Evolutionary conservation across 2,888 invertebrate genomes (phyloP), one percentile per base, ranked within the genome.

Genomic region (Drosophila nr. medialis): DNA sequence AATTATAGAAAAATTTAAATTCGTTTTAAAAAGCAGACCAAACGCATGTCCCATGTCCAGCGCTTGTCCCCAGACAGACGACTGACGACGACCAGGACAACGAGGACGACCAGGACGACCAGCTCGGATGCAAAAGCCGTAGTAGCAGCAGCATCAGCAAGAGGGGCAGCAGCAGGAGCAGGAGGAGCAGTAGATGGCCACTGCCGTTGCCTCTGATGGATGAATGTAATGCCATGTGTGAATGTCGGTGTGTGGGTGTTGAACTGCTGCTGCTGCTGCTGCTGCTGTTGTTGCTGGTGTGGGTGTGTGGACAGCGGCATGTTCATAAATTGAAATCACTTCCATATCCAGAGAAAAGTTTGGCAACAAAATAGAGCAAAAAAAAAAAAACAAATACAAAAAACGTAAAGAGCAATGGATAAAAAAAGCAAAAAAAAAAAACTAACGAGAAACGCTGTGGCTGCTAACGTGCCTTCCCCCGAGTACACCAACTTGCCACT

Each of bases 291-390:
- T 13, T 42, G 21, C 11, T 42, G 45, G 15, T 45, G 15, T 45
- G 45, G 15, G 45, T 86, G 81, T 86, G 82, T 84, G 86, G 83
- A 86, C 83, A 88, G 83, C 74, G 89, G 83, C 89, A 88, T 90
- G 90, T 90, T 91, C 91, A 91, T 91, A 91, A 91, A 91, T 91
- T 91, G 91, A 91, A 91, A 91, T 91, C 91, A 90, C 91, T 90
- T 91, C 91, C 91, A 91, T 84, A 89, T 85, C 87, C 91, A 86
- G 82, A 69, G 78, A 81, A 86, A 87, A 89, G 87, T 90, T 89
- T 82, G 81, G 80, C 85, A 78, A 83, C 83, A 82, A 87, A 86
- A 84, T 82, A 75, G 76, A 79, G 78, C 73, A 86, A 56, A 49
- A 64, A 66, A 49, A 64, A 66, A 69, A 30, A 45, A 54, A 36